Evolutionary conservation across 1,140 invertebrate species (phyloP).

Genomic region (Pachyrhynchus sulphureomaculatus): DNA sequence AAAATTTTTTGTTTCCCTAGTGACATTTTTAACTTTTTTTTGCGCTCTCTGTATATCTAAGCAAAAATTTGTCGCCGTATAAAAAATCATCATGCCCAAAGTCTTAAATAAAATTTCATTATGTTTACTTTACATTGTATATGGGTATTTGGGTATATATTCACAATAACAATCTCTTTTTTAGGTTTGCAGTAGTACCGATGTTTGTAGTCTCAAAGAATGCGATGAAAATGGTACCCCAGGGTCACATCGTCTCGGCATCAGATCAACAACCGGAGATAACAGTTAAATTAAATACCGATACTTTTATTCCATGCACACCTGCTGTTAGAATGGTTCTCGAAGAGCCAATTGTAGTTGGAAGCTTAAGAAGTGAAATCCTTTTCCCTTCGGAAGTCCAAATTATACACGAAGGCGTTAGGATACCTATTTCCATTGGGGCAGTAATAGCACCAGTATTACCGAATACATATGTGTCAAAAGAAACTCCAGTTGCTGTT

Average conservation of each 20-base stretch:
- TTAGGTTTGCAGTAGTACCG: slow-evolving; percentile 40
- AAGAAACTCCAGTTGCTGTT: slow-evolving; percentile 38
- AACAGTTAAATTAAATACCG: slow-evolving; percentile 36
- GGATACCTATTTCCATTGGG: slow-evolving; percentile 42
- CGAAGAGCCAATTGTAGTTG: slow-evolving; percentile 40
- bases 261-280: slow-evolving; percentile 36
- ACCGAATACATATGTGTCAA: slow-evolving; percentile 36
- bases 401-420: slow-evolving; percentile 38
- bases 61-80: too few relatives aligned
- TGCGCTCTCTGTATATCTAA: too few relatives aligned
- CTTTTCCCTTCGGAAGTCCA: slow-evolving; percentile 45
- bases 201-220: slow-evolving; percentile 39
- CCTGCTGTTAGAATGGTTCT: slow-evolving; percentile 45
- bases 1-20: too few relatives aligned
- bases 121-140: too few relatives aligned
- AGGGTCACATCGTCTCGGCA: slow-evolving; percentile 38
- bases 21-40: too few relatives aligned
- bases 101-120: too few relatives aligned
- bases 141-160: too few relatives aligned
- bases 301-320: slow-evolving; percentile 38
- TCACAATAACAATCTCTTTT: too few relatives aligned
- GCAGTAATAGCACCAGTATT: slow-evolving; percentile 45
- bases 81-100: too few relatives aligned
- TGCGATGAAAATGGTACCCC: slow-evolving; percentile 37
- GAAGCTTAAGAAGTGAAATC: slow-evolving; percentile 38